Evolutionary conservation across 2,888 invertebrate species (phyloP).

Genomic region (Pogonocherus hispidulus): DNA sequence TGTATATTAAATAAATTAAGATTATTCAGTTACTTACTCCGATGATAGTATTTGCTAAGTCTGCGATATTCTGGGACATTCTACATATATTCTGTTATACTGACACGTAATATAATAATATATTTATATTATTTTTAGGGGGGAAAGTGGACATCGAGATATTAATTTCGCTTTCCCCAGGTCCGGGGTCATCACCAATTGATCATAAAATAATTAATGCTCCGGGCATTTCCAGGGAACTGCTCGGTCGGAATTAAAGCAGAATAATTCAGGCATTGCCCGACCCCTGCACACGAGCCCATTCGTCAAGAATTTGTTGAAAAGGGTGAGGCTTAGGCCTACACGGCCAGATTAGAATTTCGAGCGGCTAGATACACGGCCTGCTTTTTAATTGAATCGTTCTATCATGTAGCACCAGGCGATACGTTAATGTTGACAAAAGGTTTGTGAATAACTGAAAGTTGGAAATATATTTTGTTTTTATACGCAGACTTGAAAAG

Average conservation of each 20-base stretch:
- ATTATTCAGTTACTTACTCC: too few species aligned
- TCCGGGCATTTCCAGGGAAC: neutral
- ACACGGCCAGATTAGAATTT: neutral
- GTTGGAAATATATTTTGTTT: too few species aligned
- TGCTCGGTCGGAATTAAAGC: neutral
- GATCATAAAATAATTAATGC: conserved; percentile 4
- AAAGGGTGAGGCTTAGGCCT: conserved; percentile 1
- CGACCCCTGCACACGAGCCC: neutral
- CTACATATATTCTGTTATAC: too few species aligned
- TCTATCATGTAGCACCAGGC: neutral
- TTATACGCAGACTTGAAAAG: too few species aligned
- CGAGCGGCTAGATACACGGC: neutral
- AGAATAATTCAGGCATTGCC: neutral
- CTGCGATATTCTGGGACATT: too few species aligned
- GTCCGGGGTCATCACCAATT: neutral
- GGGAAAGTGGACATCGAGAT: neutral
- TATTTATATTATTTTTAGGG: too few species aligned
- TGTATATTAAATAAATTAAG: too few species aligned
- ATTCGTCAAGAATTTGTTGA: conserved; percentile 3
- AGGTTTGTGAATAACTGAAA: neutral
- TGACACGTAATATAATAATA: too few species aligned
- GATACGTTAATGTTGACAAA: neutral
- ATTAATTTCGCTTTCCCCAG: neutral
- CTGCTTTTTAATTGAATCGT: conserved; percentile 1
- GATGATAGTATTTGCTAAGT: too few species aligned